These are phyloP conservation scores for Ophthalmolycus amberensis DNA, from an alignment of 2,113 vertebrate genomes.

Conservation along the genomic window DNA sequence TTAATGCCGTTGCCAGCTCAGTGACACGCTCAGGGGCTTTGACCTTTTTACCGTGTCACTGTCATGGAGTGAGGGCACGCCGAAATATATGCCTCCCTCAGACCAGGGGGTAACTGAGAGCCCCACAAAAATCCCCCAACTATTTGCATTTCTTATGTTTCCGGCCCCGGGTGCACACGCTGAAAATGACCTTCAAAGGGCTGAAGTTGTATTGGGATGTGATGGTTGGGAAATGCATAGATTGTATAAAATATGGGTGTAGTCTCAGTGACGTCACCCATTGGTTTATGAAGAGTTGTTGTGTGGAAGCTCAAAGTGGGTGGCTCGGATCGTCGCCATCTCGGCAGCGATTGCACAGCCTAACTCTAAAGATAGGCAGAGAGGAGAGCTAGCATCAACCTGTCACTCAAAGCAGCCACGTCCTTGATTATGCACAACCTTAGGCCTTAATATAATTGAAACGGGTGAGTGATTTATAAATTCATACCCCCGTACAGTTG, in stretches of 20 bases:
- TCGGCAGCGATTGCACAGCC: not conserved
- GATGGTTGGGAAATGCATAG: slow-evolving; percentile 55
- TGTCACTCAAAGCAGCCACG: not conserved
- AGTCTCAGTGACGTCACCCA: not conserved
- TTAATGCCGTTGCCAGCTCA: slow-evolving; percentile 54
- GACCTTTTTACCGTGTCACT: slow-evolving; percentile 69
- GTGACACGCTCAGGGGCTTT: slow-evolving; percentile 54
- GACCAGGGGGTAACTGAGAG: slow-evolving; percentile 22
- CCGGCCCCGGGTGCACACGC: not conserved
- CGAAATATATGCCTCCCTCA: slow-evolving; percentile 36
- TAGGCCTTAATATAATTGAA: not conserved
- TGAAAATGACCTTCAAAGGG: slow-evolving; percentile 23
- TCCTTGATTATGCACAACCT: not conserved
- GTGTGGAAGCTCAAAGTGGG: not conserved
- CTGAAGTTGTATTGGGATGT: slow-evolving; percentile 27
- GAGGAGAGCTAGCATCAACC: not conserved
- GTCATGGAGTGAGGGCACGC: slow-evolving; percentile 50
- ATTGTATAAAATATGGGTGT: not conserved
- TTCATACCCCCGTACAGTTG: too few relatives aligned
- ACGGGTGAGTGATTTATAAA: not conserved
- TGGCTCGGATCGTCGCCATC: not conserved
- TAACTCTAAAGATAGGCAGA: not conserved
- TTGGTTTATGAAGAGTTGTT: not conserved
- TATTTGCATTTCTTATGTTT: slow-evolving; percentile 36
- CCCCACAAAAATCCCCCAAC: slow-evolving; percentile 9